Base-by-base conservation (phyloP, 2,888 invertebrate genomes). In the Molanna angustata region DNA sequence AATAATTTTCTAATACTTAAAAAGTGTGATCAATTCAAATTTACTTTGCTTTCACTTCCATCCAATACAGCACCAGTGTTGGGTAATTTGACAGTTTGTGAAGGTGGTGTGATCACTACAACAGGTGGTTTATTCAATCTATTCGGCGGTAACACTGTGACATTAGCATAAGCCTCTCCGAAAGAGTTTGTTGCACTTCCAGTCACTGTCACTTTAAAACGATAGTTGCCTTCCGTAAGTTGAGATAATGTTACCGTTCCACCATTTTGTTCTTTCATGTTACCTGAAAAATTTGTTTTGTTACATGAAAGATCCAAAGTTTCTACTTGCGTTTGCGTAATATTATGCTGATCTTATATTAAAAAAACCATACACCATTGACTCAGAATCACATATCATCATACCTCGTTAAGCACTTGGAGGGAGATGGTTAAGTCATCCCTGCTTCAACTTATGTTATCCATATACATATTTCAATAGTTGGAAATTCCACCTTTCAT, bases 41-140 rank as follows among this genome's bases (percentile, higher is more conserved):
- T 47, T 7, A 76, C 78, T 70, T 78, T 80, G 62, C 80, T 89
- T 31, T 80, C 83, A 63, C 90, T 90, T 0, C 87, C 96, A 69
- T 96, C 96, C 20, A 97, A 78, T 20, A 96, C 90, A 1, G 94
- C 92, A 37, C 87, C 89, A 0, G 89, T 89, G 62, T 92, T 95
- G 0, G 95, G 94, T 60, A 92, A 76, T 63, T 94, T 91, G 4
- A 97, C 90, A 6, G 86, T 87, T 70, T 94, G 94, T 31, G 85
- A 80, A 2, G 85, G 80, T 0, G 95, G 95, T 2, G 89, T 89
- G 61, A 96, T 92, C 35, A 93, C 79, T 1, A 92, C 93, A 53
- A 85, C 80, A 0, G 95, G 96, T 0, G 89, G 84, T 58, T 84
- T 83, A 70, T 96, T 96, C 52, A 85, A 84, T 52, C 94, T 77